phyloP scores from a whole-genome alignment of 2,113 vertebrate genomes.

The Actenoides hombroni region DNA sequence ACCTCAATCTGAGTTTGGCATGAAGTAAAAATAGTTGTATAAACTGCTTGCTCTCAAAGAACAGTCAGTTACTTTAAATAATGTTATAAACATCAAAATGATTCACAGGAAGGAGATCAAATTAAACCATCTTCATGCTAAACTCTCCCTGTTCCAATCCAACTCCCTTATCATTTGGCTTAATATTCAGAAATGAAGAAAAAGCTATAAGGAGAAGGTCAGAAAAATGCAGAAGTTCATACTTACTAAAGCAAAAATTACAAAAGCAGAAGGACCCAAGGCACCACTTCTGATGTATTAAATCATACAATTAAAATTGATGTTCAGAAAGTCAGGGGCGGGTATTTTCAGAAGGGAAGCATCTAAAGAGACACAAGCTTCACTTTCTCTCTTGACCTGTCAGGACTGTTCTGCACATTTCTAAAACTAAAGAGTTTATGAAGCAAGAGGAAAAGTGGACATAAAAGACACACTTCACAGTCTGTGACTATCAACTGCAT shows the following conservation, averaged over 20 bases:
- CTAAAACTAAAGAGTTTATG: not conserved
- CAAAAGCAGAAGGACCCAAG: not conserved
- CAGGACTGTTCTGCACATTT: not conserved
- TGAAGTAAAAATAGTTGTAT: not conserved
- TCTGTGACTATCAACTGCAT: not conserved
- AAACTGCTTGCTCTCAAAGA: not conserved
- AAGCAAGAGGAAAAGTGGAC: not conserved
- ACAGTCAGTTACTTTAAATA: not conserved
- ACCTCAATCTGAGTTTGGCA: not conserved
- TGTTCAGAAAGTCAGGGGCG: not conserved
- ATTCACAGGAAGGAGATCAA: not conserved
- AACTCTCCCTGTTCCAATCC: not conserved
- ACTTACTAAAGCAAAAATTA: not conserved
- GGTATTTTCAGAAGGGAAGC: not conserved
- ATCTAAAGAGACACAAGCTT: not conserved
- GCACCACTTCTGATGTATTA: not conserved
- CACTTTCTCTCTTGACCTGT: not conserved
- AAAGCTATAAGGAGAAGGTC: not conserved
- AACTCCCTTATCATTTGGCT: not conserved
- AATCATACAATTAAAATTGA: not conserved
- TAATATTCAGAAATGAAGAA: not conserved
- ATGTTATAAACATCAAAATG: not conserved
- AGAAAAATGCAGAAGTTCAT: not conserved
- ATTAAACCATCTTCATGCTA: not conserved
- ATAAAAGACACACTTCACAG: not conserved